Conservation (phyloP, 92 coral and sea anemone species). For the Paragorgia papillata region DNA sequence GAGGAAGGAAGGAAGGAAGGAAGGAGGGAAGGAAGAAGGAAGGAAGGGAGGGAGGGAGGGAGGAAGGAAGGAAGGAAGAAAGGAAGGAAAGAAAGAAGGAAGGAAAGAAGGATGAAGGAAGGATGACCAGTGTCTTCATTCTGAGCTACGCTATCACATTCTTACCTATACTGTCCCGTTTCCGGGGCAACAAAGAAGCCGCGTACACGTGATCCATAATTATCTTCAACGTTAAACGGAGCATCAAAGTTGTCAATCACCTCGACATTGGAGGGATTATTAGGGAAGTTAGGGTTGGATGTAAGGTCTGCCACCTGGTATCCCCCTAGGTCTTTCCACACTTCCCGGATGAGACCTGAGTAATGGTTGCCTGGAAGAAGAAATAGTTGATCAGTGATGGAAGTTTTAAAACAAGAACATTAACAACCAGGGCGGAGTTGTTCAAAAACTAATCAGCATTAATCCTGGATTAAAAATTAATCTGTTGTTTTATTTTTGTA, state of each 20-base stretch:
- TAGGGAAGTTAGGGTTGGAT: conserved; percentile 96
- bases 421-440: too few relatives aligned
- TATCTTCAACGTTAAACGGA: conserved; percentile 92
- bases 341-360: conserved; percentile 94
- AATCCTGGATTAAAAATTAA: too few relatives aligned
- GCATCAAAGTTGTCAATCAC: conserved; percentile 99
- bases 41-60: neutral
- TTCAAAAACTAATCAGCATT: too few relatives aligned
- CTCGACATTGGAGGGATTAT: conserved; percentile 94
- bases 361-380: conserved; percentile 76
- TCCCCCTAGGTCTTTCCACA: conserved; percentile 95
- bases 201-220: conserved; percentile 88
- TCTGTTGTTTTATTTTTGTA: too few relatives aligned
- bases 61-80: neutral
- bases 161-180: conserved; percentile 82
- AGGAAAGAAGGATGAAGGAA: neutral
- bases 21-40: neutral
- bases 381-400: neutral
- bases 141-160: neutral
- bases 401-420: too few relatives aligned
- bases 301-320: conserved; percentile 90
- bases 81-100: neutral
- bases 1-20: too few relatives aligned
- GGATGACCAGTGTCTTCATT: too few relatives aligned
- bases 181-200: conserved; percentile 98